Conservation (phyloP, 2,888 invertebrate genomes). For the Bombylius major region DNA sequence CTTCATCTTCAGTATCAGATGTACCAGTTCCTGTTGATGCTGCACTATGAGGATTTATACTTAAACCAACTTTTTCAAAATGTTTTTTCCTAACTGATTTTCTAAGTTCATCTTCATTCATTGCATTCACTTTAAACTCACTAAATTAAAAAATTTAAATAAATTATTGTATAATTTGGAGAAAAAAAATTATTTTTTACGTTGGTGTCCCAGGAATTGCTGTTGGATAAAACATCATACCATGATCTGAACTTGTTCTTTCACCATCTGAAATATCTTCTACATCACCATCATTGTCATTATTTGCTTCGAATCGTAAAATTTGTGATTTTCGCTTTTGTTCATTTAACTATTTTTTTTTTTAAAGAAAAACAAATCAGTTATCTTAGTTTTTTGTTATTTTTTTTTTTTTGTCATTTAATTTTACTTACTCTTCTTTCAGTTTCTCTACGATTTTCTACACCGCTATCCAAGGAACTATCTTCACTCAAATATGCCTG, state of each 20-base stretch:
- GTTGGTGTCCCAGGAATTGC: slow-evolving; percentile 36
- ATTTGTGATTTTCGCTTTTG: slow-evolving; percentile 6
- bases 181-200: slow-evolving; percentile 20
- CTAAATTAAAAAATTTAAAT: slow-evolving; percentile 34
- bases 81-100: slow-evolving; percentile 60
- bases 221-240: slow-evolving; percentile 58
- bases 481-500: slow-evolving; percentile 55
- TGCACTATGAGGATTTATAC: slow-evolving; percentile 31
- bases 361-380: background rate
- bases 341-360: background rate
- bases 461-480: slow-evolving; percentile 72
- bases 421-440: background rate
- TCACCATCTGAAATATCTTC: slow-evolving; percentile 79
- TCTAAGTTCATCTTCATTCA: slow-evolving; percentile 72
- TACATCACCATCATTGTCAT: slow-evolving; percentile 75
- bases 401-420: too few relatives aligned
- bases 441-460: slow-evolving; percentile 32
- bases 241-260: slow-evolving; percentile 60
- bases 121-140: slow-evolving; percentile 77
- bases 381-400: too few relatives aligned
- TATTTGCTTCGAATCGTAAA: slow-evolving; percentile 46
- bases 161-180: background rate
- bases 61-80: slow-evolving; percentile 42
- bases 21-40: slow-evolving; percentile 50
- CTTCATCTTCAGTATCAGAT: slow-evolving; percentile 61